Evolutionary conservation across 2,113 vertebrate genomes (phyloP).

Genomic region (Rhineura floridana): DNA sequence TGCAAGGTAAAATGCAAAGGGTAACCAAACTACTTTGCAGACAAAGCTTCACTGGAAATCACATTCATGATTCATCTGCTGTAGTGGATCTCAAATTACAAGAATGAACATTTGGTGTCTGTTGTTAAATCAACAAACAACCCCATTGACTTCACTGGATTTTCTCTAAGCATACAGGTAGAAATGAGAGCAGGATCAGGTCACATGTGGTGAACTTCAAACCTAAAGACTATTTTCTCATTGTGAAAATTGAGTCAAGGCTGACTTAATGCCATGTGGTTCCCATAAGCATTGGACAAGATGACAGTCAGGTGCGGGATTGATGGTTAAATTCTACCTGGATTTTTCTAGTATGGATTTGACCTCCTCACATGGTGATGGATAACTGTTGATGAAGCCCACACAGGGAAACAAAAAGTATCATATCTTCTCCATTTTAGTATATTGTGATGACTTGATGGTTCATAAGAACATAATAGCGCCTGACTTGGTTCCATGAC

Average conservation of each 20-base stretch:
- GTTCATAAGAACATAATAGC: no score
- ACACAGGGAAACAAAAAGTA: neutral
- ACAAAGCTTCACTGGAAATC: conserved; percentile 31
- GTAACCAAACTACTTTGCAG: conserved; percentile 32
- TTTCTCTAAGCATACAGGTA: conserved; percentile 1
- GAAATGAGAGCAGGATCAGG: neutral
- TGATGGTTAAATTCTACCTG: neutral
- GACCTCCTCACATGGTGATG: neutral
- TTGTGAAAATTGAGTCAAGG: neutral
- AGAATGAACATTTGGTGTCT: neutral
- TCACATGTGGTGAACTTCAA: neutral
- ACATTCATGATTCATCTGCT: conserved; percentile 25
- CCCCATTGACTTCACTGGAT: neutral
- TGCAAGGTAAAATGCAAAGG: conserved; percentile 38
- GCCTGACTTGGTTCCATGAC: neutral
- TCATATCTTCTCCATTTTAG: neutral
- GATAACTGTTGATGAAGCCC: neutral
- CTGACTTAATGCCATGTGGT: neutral
- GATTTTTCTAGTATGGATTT: neutral
- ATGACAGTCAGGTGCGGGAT: neutral
- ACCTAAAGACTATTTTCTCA: neutral
- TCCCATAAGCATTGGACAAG: neutral
- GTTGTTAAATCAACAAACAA: neutral
- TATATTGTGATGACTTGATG: neutral
- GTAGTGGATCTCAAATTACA: neutral